Evolutionary conservation across 1,140 invertebrate genomes (phyloP).

Genomic region (Anadara kagoshimensis): DNA sequence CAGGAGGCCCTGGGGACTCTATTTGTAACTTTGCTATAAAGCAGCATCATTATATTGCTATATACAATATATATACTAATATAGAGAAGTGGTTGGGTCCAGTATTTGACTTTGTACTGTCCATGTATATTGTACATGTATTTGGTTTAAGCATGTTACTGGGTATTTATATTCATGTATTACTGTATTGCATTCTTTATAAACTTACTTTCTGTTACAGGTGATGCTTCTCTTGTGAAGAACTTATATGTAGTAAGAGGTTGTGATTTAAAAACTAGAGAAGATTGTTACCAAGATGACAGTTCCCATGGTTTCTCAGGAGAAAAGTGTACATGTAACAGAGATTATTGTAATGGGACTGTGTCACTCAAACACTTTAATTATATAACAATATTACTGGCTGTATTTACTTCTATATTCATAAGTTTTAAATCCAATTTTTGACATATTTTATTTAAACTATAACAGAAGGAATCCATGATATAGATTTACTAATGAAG

Average conservation of each 20-base stretch:
- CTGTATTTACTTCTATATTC: slow-evolving; percentile 3
- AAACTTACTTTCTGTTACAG: slow-evolving; percentile 4
- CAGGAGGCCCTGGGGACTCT: too few species aligned
- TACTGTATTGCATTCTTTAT: slow-evolving; percentile 3
- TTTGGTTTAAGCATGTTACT: too few species aligned
- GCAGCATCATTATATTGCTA: too few species aligned
- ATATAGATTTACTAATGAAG: background rate
- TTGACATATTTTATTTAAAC: background rate
- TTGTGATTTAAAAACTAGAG: slow-evolving; percentile 29
- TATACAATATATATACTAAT: too few species aligned
- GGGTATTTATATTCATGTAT: background rate
- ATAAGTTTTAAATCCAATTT: background rate
- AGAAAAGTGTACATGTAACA: slow-evolving; percentile 39
- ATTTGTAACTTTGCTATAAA: too few species aligned
- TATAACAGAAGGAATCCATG: background rate
- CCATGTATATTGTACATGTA: too few species aligned
- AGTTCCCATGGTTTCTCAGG: slow-evolving; percentile 35
- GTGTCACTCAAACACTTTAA: background rate
- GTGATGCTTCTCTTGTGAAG: slow-evolving; percentile 18
- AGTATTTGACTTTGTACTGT: too few species aligned
- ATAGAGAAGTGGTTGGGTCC: too few species aligned
- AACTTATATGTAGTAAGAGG: slow-evolving; percentile 27
- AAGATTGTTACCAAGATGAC: slow-evolving; percentile 16
- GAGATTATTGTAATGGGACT: slow-evolving; percentile 41
- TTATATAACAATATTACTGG: background rate